Conservation (phyloP, 2,797 vertebrate species). For the Pteropus rufus region DNA sequence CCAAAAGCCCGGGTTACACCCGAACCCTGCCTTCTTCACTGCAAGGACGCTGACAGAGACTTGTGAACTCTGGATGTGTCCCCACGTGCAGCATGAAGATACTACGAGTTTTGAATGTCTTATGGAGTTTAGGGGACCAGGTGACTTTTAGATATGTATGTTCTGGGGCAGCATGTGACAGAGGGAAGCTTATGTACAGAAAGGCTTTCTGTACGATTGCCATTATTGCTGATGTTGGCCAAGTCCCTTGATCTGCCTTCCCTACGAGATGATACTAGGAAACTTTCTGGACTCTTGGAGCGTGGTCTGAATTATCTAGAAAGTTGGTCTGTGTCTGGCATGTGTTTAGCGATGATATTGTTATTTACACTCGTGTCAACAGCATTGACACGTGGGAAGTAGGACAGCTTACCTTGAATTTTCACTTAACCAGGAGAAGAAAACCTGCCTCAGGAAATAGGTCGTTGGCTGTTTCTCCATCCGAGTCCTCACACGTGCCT, state of each 20-base stretch:
- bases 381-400: not conserved
- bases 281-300: not conserved
- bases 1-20: not conserved
- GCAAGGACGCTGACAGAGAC: not conserved
- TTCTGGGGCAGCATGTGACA: not conserved
- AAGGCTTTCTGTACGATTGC: accelerated
- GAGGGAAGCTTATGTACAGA: accelerated
- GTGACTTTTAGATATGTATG: not conserved
- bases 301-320: not conserved
- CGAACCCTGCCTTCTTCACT: not conserved
- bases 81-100: not conserved
- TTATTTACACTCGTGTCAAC: not conserved
- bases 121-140: not conserved
- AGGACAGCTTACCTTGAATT: not conserved
- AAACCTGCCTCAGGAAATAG: not conserved
- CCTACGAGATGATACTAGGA: not conserved
- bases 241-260: too few species aligned
- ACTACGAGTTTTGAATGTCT: not conserved
- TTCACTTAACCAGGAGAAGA: not conserved
- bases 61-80: not conserved
- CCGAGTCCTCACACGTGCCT: too few species aligned
- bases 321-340: not conserved
- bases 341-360: not conserved
- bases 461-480: too few species aligned
- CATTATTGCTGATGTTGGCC: accelerated